Evolutionary conservation across 2,113 vertebrate genomes (phyloP), one percentile per base, ranked within the genome.

Genomic region (Entomyzon cyanotis): DNA sequence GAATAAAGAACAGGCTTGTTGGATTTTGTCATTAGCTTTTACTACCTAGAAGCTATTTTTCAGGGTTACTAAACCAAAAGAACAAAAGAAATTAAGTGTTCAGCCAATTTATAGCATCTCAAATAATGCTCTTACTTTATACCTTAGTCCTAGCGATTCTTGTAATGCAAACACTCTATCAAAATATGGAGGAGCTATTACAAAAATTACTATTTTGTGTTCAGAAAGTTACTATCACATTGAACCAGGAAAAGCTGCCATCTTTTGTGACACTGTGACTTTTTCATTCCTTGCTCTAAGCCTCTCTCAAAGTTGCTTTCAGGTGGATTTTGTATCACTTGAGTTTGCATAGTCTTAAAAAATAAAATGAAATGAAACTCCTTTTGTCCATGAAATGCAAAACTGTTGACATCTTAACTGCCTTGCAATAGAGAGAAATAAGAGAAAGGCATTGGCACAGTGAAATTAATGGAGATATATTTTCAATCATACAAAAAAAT

Each of bases 151-250:
- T 27, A 15, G 37, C 44, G 39, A 27, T 37, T 37, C 37, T n/a
- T 67, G 24, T 12, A 56, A 22, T 42, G 28, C 23, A 47, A 2
- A 4, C 1, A 0, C 6, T 31, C 2, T 31, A 7, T 33, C 25
- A 28, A 22, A 35, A 18, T 2, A 28, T 18, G 49, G 58, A 70
- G 9, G 15, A 70, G 39, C 20, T 33, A 14, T 1, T 75, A 31
- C 67, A 79, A 63, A 63, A 44, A 35, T 10, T 4, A 2, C 9
- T 31, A 1, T 23, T 49, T 1, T 10, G 1, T 55, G 10, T 35
- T 63, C 23, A 60, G 49, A 52, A 68, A 47, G 7, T 62, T 64
- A 4, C 15, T 59, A 23, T 67, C 25, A 25, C 8, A 0, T 53
- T 53, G 42, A 49, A 71, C 24, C 25, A 88, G 39, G 33, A 39